A percentile compares a stretch with the other conserved stretches of the same genome.
Evolutionary conservation across 2,888 invertebrate genomes (phyloP).

Genomic region (Euzetes globulus): DNA sequence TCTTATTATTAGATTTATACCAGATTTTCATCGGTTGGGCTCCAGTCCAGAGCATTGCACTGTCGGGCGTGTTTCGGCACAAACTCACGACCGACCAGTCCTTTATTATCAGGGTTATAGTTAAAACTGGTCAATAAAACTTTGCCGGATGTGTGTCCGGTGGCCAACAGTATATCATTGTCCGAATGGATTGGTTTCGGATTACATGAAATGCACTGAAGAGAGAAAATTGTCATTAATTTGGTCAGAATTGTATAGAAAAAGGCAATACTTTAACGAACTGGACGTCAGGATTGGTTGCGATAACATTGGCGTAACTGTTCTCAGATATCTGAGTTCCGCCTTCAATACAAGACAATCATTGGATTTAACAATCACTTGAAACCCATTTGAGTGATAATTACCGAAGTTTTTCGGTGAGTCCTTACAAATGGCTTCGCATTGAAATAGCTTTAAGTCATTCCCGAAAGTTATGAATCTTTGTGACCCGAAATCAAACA

Average conservation of each 20-base stretch:
- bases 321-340: conserved; percentile 55
- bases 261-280: conserved; percentile 58
- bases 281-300: conserved; percentile 65
- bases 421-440: conserved; percentile 52
- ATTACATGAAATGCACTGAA: conserved; percentile 72
- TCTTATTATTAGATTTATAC: too few relatives aligned
- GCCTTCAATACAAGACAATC: not conserved
- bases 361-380: not conserved
- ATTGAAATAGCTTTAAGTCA: conserved; percentile 69
- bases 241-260: not conserved
- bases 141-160: conserved; percentile 82
- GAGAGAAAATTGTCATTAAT: too few relatives aligned
- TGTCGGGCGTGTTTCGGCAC: conserved; percentile 74
- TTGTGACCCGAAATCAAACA: not conserved
- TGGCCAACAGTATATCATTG: conserved; percentile 70
- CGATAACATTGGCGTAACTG: conserved; percentile 61
- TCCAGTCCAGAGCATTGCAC: conserved; percentile 83
- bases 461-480: conserved; percentile 79
- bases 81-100: conserved; percentile 30
- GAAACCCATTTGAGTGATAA: not conserved
- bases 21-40: conserved; percentile 68
- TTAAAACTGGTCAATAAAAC: conserved; percentile 59
- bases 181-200: conserved; percentile 56
- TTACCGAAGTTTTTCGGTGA: conserved; percentile 46
- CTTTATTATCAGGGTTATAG: conserved; percentile 18